These are phyloP conservation scores for Sarcophaga peregrina DNA, from an alignment of 1,140 invertebrate genomes.

Conservation along the genomic window DNA sequence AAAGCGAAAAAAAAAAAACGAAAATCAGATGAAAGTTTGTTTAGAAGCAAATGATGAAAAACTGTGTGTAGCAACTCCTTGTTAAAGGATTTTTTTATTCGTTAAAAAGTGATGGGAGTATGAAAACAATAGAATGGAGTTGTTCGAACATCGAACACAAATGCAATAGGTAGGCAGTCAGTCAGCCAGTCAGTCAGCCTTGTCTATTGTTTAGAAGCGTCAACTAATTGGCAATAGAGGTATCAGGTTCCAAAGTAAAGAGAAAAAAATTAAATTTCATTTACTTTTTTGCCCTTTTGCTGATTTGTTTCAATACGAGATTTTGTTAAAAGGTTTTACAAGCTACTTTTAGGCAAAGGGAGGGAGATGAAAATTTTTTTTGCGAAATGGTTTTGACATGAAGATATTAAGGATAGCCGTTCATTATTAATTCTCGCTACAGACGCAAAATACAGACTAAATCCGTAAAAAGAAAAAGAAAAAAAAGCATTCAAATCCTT, in stretches of 20 bases:
- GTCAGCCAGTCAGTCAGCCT: not conserved
- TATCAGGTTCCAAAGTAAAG: not conserved
- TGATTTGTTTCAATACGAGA: not conserved
- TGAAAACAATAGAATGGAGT: not conserved
- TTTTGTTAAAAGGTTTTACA: not conserved
- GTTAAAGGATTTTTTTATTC: not conserved
- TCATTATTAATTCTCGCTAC: not conserved
- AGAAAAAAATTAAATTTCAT: no score
- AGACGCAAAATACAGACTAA: no score
- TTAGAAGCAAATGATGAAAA: not conserved
- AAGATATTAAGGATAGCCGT: no score
- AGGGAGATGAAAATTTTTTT: not conserved
- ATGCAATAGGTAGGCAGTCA: not conserved
- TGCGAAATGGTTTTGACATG: not conserved
- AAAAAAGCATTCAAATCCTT: no score
- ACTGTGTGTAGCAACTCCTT: not conserved
- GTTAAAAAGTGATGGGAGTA: not conserved
- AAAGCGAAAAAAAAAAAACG: not conserved
- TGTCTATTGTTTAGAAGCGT: not conserved
- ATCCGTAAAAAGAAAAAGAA: no score
- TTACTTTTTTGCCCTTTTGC: not conserved
- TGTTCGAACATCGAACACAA: not conserved
- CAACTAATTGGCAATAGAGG: conserved; percentile 1
- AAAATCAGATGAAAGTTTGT: conserved; percentile 4
- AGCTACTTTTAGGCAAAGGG: not conserved